These are phyloP conservation scores for Argynnis bischoffii DNA, from an alignment of 2,888 invertebrate species.

Conservation along the genomic window DNA sequence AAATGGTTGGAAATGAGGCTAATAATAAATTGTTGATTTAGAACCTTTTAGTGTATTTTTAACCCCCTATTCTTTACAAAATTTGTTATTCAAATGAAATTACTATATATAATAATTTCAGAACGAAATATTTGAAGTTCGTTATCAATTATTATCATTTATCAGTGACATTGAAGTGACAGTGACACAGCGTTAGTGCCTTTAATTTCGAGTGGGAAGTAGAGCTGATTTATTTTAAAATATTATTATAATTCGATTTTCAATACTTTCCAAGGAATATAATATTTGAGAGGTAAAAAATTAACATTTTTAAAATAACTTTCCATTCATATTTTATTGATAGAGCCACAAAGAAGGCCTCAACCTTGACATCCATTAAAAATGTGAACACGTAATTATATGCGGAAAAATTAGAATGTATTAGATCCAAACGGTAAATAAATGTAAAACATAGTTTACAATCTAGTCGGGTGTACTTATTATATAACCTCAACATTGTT, in stretches of 20 bases:
- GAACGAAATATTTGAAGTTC: neutral
- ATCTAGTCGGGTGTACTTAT: neutral
- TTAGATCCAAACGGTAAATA: slow-evolving; percentile 29
- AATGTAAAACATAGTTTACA: slow-evolving; percentile 19
- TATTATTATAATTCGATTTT: slow-evolving; percentile 3
- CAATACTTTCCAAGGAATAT: neutral
- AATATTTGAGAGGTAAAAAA: slow-evolving; percentile 20
- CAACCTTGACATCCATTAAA: slow-evolving; percentile 60
- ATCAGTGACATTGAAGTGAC: slow-evolving; percentile 38
- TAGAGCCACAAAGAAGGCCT: slow-evolving; percentile 28
- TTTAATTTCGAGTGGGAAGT: neutral
- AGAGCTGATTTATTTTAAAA: slow-evolving; percentile 5
- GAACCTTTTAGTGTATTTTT: no score
- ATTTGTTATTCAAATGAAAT: neutral
- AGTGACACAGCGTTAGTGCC: slow-evolving; percentile 36
- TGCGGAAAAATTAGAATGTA: slow-evolving; percentile 34
- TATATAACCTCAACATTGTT: slow-evolving; percentile 7
- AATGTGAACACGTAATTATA: slow-evolving; percentile 38
- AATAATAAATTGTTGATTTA: no score
- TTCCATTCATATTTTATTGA: slow-evolving; percentile 32
- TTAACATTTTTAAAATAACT: neutral
- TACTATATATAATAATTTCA: neutral
- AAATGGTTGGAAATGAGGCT: no score
- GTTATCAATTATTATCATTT: slow-evolving; percentile 37
- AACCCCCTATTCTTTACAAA: neutral